Percentiles rank a stretch among this genome's conserved stretches.
Conservation (phyloP, 2,888 invertebrate genomes). For the Eumacrocentrus americanus region DNA sequence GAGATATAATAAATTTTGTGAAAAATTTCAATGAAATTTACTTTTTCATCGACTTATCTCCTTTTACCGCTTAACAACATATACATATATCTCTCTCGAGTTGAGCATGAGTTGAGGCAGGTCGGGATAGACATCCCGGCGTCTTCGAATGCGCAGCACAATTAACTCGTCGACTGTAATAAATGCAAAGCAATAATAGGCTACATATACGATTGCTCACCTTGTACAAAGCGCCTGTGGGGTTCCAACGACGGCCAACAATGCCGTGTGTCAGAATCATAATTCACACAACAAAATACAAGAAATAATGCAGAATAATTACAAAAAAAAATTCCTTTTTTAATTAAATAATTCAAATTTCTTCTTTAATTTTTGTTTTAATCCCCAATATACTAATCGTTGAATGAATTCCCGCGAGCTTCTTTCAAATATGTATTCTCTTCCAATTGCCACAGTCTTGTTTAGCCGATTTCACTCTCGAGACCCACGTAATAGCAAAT, state of each 20-base stretch:
- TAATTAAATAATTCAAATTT: too few relatives aligned
- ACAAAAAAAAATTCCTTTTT: background rate
- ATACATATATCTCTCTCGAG: too few relatives aligned
- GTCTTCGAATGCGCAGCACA: too few relatives aligned
- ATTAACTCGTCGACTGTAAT: too few relatives aligned
- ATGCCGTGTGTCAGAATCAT: too few relatives aligned
- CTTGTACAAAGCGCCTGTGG: conserved; percentile 18
- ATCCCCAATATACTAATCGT: too few relatives aligned
- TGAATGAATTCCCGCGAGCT: conserved; percentile 22
- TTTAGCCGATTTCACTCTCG: conserved; percentile 52
- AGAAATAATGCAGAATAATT: background rate
- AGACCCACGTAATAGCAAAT: conserved; percentile 48
- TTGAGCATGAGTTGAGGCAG: too few relatives aligned
- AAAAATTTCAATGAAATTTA: too few relatives aligned
- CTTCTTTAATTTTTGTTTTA: background rate
- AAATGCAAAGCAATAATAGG: background rate
- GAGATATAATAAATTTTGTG: background rate
- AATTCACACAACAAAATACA: too few relatives aligned
- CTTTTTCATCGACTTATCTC: background rate
- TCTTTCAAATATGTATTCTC: conserved; percentile 12
- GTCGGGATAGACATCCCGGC: too few relatives aligned
- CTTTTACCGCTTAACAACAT: too few relatives aligned
- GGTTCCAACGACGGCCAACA: too few relatives aligned
- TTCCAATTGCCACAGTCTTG: background rate
- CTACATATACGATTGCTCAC: conserved; percentile 20